Evolutionary conservation across 2,113 vertebrate species (phyloP).

Genomic region (Melanocharis versteri): DNA sequence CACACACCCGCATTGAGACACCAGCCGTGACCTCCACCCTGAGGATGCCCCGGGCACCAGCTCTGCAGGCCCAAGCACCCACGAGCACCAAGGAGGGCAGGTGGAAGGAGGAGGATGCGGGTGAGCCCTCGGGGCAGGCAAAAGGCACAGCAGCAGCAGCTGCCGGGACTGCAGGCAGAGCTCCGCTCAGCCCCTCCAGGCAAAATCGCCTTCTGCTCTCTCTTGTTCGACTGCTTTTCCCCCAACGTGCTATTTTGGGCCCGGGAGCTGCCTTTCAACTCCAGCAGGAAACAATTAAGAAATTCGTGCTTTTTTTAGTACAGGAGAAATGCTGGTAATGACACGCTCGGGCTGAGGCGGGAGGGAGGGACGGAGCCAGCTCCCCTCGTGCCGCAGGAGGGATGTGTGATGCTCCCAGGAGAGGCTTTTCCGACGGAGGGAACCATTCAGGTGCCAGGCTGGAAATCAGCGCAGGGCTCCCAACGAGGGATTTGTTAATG

Average conservation of each 20-base stretch:
- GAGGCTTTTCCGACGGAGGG: background rate
- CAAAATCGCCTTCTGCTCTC: background rate
- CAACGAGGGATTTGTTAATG: background rate
- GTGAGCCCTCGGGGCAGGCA: background rate
- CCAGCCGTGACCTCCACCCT: background rate
- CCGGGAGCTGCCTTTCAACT: constrained; percentile 39
- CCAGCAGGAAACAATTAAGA: constrained; percentile 63
- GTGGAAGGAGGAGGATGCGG: background rate
- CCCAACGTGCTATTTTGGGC: background rate
- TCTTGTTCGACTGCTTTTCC: background rate
- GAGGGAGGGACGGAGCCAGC: background rate
- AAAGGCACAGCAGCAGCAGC: background rate
- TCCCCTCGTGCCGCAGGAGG: background rate
- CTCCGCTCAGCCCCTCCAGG: background rate
- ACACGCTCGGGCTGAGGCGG: background rate
- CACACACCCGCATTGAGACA: rapidly evolving
- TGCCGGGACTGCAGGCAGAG: background rate
- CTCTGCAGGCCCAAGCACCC: background rate
- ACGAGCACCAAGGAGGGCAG: rapidly evolving
- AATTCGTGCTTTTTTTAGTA: constrained; percentile 53
- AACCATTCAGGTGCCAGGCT: background rate
- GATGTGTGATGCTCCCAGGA: background rate
- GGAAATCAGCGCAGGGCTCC: background rate
- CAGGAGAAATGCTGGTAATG: background rate
- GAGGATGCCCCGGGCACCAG: background rate